Base-by-base conservation (phyloP, 2,113 vertebrate genomes). In the Spilogale gracilis region DNA sequence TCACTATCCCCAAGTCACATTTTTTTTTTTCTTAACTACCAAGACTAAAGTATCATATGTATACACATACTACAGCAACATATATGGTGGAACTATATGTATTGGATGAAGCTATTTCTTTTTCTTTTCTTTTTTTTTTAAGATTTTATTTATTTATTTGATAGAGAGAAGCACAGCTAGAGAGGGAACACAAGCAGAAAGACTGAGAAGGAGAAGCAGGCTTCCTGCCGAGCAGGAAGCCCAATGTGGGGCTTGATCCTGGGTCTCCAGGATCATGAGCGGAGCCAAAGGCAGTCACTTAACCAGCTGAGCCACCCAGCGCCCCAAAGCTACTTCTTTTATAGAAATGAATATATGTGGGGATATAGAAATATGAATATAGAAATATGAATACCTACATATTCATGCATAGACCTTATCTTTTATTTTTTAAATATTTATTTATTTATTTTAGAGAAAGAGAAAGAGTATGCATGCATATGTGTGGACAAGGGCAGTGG, bases 51-150 rank as follows among this genome's bases (percentile, higher is more conserved):
- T 12, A 23, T 5, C n/a, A 8, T 0, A 3, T 9, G 18, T 4
- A 0, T 0, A 2, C 2, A 9, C 2, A 9, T 13, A 17, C 17
- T 38, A 0, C 2, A 9, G 7, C 1, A 13, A 10, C 20, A 20
- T 1, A 13, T 3, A 18, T 17, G 20, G 54, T 8, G 7, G n/a
- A 61, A 71, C 6, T 16, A 1, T 3, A 13, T 10, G 32, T 18
- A 54, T 23, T 14, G 11, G 50, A 48, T 4, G 27, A 91, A 80
- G 78, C 21, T n/a, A 58, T 43, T 85, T 60, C 38, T 38, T n/a
- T 67, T 38, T 38, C 38, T 38, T 38, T 38, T 38, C 38, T 38
- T 38, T 38, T 38, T 38, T 38, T 38, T 38, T 38, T 38, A 38
- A 38, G 38, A 38, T 38, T 38, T 38, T 38, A 38, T 38, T 38